Evolutionary conservation across 2,113 vertebrate genomes (phyloP), one percentile per base, ranked within the genome.

Genomic region (Rhagologus leucostigma): DNA sequence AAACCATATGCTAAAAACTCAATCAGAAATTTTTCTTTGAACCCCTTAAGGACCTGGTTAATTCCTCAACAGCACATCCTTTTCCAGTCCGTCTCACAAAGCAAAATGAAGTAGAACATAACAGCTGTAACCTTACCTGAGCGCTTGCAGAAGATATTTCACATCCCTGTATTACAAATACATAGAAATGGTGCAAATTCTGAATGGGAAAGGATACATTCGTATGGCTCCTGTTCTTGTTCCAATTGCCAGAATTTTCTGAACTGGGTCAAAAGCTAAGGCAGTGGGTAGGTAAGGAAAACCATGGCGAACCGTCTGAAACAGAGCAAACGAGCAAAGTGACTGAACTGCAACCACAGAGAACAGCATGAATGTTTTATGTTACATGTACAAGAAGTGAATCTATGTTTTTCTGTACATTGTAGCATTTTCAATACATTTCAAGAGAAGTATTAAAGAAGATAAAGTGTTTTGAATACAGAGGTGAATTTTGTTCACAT

Each of bases 251-350:
- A 99, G 97, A 75, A 99, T 98, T 98, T 99, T 99, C 98, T 99
- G 99, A 96, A 99, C 99, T 7, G 99, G 99, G 97, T 99, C 99
- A 95, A 99, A 99, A 82, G 99, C 99, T 97, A 99, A 98, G 86
- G 99, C 98, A 75, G 99, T 99, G 64, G 99, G 99, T 84, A 99
- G 98, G 96, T 99, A 99, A 50, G 99, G 99, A 95, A 99, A 99
- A 60, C 99, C 99, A 96, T 99, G 99, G 64, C 99, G 99, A 90
- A 99, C 99, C 46, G 99, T 99, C 99, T 99, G 98, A 88, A 98
- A 98, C 32, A 97, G 79, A 98, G 92, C 59, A 96, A 92, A 96
- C 18, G 49, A 95, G 33, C 26, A 55, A 55, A 78, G 57, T 80
- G 71, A 70, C 50, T 83, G 12, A 95, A 8, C 71, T 63, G 84